Conservation (phyloP, 2,113 vertebrate species). For the Lagopus leucura region DNA sequence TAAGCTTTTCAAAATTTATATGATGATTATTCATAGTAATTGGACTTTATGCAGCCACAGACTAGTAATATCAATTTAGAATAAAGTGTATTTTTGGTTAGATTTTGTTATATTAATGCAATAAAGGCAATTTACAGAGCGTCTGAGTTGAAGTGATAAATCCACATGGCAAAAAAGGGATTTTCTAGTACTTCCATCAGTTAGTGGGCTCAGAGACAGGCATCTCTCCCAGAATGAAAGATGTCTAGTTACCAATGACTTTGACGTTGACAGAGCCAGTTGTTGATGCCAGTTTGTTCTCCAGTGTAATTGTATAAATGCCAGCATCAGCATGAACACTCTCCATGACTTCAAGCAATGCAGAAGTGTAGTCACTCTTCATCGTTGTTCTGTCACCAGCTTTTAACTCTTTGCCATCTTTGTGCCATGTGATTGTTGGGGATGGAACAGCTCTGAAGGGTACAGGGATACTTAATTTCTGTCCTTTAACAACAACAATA, state of each 20-base stretch:
- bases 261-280: slow-evolving; percentile 91
- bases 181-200: background rate
- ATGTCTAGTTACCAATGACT: slow-evolving; percentile 89
- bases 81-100: background rate
- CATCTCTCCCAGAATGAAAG: background rate
- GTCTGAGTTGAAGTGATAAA: background rate
- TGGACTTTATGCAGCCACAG: background rate
- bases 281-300: slow-evolving; percentile 90
- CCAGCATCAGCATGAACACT: slow-evolving; percentile 88
- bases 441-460: slow-evolving; percentile 93
- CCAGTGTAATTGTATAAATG: slow-evolving; percentile 88
- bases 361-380: slow-evolving; percentile 87
- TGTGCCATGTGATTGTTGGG: slow-evolving; percentile 92
- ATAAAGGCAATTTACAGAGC: background rate
- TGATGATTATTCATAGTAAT: background rate
- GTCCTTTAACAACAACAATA: slow-evolving; percentile 90
- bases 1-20: background rate
- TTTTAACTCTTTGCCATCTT: slow-evolving; percentile 90
- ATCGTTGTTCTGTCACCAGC: slow-evolving; percentile 85
- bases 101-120: background rate
- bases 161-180: background rate
- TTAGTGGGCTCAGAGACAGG: background rate
- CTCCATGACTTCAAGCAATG: slow-evolving; percentile 88
- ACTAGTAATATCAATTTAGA: background rate
- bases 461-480: slow-evolving; percentile 90